Evolutionary conservation across 2,113 vertebrate species (phyloP), one percentile per base, ranked within the genome.

Genomic region (Ptilorrhoa leucosticta): DNA sequence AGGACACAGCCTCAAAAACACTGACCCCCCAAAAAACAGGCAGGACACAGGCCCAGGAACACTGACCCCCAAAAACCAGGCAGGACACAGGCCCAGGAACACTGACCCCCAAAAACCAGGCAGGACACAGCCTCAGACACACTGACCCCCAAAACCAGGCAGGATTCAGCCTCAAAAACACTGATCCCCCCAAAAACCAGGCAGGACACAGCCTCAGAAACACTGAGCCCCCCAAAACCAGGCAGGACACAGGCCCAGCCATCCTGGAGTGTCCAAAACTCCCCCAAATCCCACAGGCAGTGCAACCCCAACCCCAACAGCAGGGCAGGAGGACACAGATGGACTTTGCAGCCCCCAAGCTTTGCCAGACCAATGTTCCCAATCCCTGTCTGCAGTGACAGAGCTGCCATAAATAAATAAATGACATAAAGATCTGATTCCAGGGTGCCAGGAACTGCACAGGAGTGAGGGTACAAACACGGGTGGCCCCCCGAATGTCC

Each of bases 341-440:
- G 26, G 6, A 6, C 6, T 79, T 17, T 82, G 58, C 16, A 68
- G 13, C 8, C n/a, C n/a, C 0, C 3, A 58, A n/a, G 6, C 44
- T 35, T 57, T 11, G 4, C 27, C 56, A 47, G 37, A 26, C 2
- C 33, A 1, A 8, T 1, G 4, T 21, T 48, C 76, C 39, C 56
- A 30, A 11, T 1, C 56, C 40, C 61, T 28, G 54, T 18, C 15
- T 31, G 57, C 50, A 13, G 16, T 1, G 4, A 1, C 45, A 7
- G 3, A 0, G 30, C 11, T 54, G 70, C 71, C 42, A 6, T 15
- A 20, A 60, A 40, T 22, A 11, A 39, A 33, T 5, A 18, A 8
- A 28, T 12, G 16, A 35, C 0, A 0, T 6, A 1, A 37, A n/a
- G 9, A 14, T 23, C 39, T 12, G 8, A 11, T 7, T 28, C 56